Evolutionary conservation across 2,113 vertebrate species (phyloP).

Genomic region (Nyctibius bracteatus): DNA sequence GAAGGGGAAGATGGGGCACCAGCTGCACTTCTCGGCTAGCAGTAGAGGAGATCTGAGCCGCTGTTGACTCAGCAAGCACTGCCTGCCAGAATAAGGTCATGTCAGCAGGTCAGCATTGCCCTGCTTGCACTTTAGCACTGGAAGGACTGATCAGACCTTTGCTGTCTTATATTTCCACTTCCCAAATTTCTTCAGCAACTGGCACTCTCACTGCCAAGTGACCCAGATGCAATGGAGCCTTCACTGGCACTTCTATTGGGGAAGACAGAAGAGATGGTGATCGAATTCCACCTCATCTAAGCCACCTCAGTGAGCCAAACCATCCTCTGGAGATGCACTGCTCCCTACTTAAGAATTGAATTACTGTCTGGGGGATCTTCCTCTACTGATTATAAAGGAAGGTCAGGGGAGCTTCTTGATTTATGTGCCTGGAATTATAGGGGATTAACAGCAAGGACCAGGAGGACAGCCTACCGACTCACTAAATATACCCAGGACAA

Average conservation of each 20-base stretch:
- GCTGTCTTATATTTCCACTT: not conserved
- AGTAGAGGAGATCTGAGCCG: not conserved
- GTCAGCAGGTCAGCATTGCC: not conserved
- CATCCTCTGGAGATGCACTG: not conserved
- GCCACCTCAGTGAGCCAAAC: not conserved
- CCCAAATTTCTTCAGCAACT: not conserved
- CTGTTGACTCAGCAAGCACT: not conserved
- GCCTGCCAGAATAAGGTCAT: not conserved
- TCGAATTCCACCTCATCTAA: not conserved
- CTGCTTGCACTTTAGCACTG: not conserved
- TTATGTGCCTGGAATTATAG: not conserved
- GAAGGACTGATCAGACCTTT: not conserved
- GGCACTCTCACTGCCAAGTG: not conserved
- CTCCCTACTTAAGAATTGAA: not conserved
- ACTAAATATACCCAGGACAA: not conserved
- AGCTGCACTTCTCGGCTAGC: not conserved
- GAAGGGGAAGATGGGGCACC: not conserved
- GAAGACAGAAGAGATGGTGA: not conserved
- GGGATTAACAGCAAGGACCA: not conserved
- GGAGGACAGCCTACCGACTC: not conserved
- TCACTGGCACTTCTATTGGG: not conserved
- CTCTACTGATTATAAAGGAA: not conserved
- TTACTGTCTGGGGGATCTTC: not conserved
- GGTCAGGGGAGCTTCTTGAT: not conserved
- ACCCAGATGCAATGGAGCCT: not conserved